Evolutionary conservation across 1,140 invertebrate genomes (phyloP), one percentile per base, ranked within the genome.

Genomic region (Portunus trituberculatus): DNA sequence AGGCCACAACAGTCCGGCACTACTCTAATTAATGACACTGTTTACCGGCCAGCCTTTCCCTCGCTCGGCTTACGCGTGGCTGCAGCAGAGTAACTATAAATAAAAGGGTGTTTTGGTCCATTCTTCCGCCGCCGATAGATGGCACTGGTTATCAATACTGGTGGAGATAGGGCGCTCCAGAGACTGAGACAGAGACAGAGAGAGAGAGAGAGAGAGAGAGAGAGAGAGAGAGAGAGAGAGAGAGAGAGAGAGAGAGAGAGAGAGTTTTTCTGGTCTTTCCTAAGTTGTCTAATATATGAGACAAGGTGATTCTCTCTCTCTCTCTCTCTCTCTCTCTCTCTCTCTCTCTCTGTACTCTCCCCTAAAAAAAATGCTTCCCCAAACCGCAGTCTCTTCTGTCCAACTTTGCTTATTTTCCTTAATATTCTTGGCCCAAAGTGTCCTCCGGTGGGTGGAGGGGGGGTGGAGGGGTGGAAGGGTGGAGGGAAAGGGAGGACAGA

Each of bases 11-110:
- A 48, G 16, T 39, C 29, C 28, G 25, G 91, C 91, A 92, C 31
- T n/a, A 32, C 31, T 32, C 32, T 92, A 92, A 92, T 92, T 92
- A 87, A 88, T 93, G 82, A 45, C 92, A 87, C 31, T 59, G 92
- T 88, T 87, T 31, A 83, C 84, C 28, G 39, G 39, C 82, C 31
- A 87, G 45, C 46, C 46, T 32, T 39, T 32, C 46, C 89, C 28
- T 39, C 45, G 25, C 10, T 45, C 32, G 8, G 32, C 39, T 10
- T 28, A 86, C 82, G 12, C 39, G n/a, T 46, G 52, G 52, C 16
- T 59, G 52, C 29, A 83, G 46, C 0, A 25, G 8, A 82, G 52
- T 31, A 59, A 29, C 59, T 83, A 31, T 91, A 92, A 92, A 92
- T 87, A 93, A 16, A 59, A 87, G n/a, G 39, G 7, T 87, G 92